phyloP scores from a whole-genome alignment of 1,140 invertebrate genomes.

The Formica selysi region DNA sequence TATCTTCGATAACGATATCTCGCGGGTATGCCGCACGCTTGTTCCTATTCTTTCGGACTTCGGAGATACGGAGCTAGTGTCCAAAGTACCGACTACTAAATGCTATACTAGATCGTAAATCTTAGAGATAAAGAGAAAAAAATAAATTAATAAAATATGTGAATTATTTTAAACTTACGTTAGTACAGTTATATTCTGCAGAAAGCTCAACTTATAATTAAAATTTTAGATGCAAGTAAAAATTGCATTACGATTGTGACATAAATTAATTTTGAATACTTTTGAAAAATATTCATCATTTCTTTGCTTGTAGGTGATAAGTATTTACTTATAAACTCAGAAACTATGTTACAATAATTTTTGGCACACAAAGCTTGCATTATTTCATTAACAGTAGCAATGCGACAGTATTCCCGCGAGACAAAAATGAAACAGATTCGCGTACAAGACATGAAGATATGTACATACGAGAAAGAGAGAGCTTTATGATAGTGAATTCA shows the following conservation, averaged over 20 bases:
- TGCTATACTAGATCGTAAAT: conserved; percentile 9
- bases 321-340: not conserved
- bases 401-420: conserved; percentile 73
- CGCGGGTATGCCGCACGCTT: not conserved
- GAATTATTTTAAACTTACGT: not conserved
- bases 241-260: not conserved
- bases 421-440: conserved; percentile 68
- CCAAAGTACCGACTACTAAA: conserved; percentile 22
- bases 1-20: conserved; percentile 45
- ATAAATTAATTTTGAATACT: not conserved
- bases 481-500: conserved; percentile 46
- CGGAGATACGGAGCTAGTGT: conserved; percentile 1
- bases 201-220: not conserved
- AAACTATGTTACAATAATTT: not conserved
- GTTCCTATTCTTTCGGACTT: conserved; percentile 12
- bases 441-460: conserved; percentile 32
- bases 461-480: conserved; percentile 26
- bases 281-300: not conserved
- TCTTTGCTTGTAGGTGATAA: conserved; percentile 15
- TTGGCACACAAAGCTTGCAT: conserved; percentile 21
- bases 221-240: not conserved
- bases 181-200: not conserved
- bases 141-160: not conserved
- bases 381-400: conserved; percentile 75
- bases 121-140: not conserved